Evolutionary conservation across 2,113 vertebrate genomes (phyloP).

Genomic region (Elgaria multicarinata): DNA sequence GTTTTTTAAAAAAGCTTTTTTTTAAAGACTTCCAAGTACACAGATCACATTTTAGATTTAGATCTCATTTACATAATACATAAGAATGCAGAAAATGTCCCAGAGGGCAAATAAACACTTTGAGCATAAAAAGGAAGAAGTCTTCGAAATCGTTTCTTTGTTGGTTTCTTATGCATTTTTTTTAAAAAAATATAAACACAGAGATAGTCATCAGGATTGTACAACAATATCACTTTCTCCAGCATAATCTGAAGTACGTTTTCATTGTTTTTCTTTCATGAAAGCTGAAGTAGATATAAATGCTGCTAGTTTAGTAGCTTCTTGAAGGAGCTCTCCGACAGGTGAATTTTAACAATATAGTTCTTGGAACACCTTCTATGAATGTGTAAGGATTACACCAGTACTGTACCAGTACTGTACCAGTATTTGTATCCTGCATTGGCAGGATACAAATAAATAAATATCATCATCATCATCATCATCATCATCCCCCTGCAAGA

Average conservation of each 20-base stretch:
- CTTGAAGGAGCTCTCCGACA: neutral
- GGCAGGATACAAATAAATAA: too few relatives aligned
- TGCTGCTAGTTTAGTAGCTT: neutral
- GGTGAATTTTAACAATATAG: neutral
- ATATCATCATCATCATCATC: too few relatives aligned
- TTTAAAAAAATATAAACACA: slow-evolving; percentile 1
- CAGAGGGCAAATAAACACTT: slow-evolving; percentile 61
- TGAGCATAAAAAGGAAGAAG: slow-evolving; percentile 57
- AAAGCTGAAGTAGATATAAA: neutral
- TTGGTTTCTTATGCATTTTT: slow-evolving; percentile 42
- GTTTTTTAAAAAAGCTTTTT: neutral
- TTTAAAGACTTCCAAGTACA: slow-evolving; percentile 22
- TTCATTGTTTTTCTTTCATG: slow-evolving; percentile 1
- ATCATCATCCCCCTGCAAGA: too few relatives aligned
- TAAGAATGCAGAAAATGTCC: slow-evolving; percentile 64
- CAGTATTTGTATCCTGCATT: too few relatives aligned
- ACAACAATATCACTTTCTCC: slow-evolving; percentile 15
- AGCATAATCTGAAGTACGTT: neutral
- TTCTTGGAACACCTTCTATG: neutral
- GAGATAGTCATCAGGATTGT: neutral
- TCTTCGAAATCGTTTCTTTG: slow-evolving; percentile 39
- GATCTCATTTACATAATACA: slow-evolving; percentile 68
- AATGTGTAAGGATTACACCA: neutral
- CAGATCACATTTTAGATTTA: slow-evolving; percentile 72
- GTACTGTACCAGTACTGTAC: neutral